Evolutionary conservation across 2,888 invertebrate species (phyloP).

Genomic region (Noctua pronuba): DNA sequence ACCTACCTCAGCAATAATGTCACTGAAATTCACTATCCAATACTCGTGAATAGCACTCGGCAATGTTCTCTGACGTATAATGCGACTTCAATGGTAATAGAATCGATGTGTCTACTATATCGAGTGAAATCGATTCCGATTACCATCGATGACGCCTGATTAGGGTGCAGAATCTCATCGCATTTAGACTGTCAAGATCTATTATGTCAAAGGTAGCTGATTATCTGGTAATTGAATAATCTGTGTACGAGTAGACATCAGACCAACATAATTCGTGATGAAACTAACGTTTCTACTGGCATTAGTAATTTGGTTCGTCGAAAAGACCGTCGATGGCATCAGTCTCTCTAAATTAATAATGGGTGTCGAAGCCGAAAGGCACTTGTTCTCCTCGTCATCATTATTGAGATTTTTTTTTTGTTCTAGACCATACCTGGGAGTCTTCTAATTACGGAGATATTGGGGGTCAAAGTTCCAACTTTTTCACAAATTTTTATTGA

Average conservation of each 20-base stretch:
- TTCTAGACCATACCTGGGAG: no score
- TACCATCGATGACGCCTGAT: slow-evolving; percentile 41
- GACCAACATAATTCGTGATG: neutral
- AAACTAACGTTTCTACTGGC: neutral
- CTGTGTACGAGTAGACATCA: no score
- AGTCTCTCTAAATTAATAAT: neutral
- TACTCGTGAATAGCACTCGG: slow-evolving; percentile 14
- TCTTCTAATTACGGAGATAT: no score
- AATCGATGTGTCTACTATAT: slow-evolving; percentile 44
- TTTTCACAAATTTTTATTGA: no score
- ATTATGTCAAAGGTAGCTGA: slow-evolving; percentile 32
- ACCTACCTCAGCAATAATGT: neutral
- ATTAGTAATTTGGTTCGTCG: neutral
- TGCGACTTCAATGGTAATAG: slow-evolving; percentile 27
- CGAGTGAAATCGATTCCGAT: slow-evolving; percentile 38
- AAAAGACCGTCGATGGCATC: neutral
- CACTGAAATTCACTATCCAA: slow-evolving; percentile 6
- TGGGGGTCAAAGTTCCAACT: no score
- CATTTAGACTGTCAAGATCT: neutral
- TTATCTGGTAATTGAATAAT: neutral
- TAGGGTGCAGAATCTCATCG: slow-evolving; percentile 7
- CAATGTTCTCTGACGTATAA: slow-evolving; percentile 1
- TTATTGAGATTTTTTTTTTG: no score
- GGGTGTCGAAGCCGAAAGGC: no score
- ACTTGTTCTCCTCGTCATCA: no score